phyloP scores from a whole-genome alignment of 2,797 vertebrate species.

The Discoglossus pictus region DNA sequence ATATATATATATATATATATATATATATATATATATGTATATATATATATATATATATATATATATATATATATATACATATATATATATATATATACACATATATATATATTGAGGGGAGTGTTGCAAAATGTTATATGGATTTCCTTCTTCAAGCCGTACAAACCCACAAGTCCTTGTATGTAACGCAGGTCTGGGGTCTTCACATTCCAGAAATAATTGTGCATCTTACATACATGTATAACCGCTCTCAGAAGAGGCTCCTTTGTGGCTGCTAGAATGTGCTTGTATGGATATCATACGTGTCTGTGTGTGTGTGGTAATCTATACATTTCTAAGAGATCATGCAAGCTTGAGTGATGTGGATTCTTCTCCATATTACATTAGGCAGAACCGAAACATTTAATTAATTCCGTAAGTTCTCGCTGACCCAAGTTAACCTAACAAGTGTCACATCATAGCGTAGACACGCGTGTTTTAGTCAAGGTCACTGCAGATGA shows the following conservation, averaged over 20 bases:
- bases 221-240: slow-evolving; percentile 38
- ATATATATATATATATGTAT: no score
- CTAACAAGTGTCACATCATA: slow-evolving; percentile 46
- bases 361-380: not conserved
- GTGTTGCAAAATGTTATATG: no score
- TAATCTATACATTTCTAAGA: slow-evolving; percentile 16
- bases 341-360: not conserved
- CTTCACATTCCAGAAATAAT: slow-evolving; percentile 48
- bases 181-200: slow-evolving; percentile 15
- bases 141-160: no score
- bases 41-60: no score
- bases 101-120: no score
- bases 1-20: no score
- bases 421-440: slow-evolving; percentile 40
- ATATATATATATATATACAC: no score
- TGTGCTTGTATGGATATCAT: no score
- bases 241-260: slow-evolving; percentile 37
- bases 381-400: slow-evolving; percentile 1
- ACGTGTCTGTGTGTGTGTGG: no score
- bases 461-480: slow-evolving; percentile 34
- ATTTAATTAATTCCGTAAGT: slow-evolving; percentile 39
- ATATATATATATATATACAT: no score
- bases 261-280: slow-evolving; percentile 16
- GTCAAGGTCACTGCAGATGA: slow-evolving; percentile 48
- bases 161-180: no score